Base-by-base conservation (phyloP, 2,888 invertebrate genomes). In the Neelides folsomi region DNA sequence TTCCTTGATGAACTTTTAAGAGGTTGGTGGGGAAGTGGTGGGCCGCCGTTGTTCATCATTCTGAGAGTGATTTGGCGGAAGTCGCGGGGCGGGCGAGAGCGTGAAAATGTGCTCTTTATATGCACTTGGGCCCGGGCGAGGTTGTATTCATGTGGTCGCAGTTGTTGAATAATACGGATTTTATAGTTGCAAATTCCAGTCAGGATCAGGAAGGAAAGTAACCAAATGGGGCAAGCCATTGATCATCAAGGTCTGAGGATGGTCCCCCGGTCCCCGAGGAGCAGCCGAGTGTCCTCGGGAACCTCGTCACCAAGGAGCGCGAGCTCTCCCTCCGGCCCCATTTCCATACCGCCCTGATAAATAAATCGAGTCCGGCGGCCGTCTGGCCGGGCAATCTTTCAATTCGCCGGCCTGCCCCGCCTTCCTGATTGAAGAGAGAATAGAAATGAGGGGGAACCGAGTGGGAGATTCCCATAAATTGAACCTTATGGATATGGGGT, bases 121-220 rank as follows among this genome's bases (percentile, higher is more conserved):
- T 61, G 61, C 61, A 63, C 59, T 62, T 63, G 60, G 59, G 60
- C 50, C 59, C 56, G 56, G 56, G 55, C 52, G 53, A 56, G 56
- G 57, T 62, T 62, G 60, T 64, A 57, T 56, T 56, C 55, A 52
- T 57, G 58, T 57, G 64, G 64, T 64, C 64, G 59, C 64, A 64
- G 64, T 64, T 64, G 64, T 62, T 61, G 64, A 64, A 64, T 63
- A 64, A 64, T 64, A 62, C 60, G 62, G 49, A 59, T 65, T 61
- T 65, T 63, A 65, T 63, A 60, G 64, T 65, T 65, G 64, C 64
- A 65, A 65, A 65, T 65, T 65, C 64, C 57, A 65, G 64, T 62
- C 64, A 65, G 62, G 64, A 60, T 62, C 63, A 53, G 56, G 56
- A 56, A 57, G 55, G 59, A 59, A 60, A 64, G 57, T 62, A 64